Base-by-base conservation (phyloP, 2,113 vertebrate genomes). In the Dissostichus mawsoni region DNA sequence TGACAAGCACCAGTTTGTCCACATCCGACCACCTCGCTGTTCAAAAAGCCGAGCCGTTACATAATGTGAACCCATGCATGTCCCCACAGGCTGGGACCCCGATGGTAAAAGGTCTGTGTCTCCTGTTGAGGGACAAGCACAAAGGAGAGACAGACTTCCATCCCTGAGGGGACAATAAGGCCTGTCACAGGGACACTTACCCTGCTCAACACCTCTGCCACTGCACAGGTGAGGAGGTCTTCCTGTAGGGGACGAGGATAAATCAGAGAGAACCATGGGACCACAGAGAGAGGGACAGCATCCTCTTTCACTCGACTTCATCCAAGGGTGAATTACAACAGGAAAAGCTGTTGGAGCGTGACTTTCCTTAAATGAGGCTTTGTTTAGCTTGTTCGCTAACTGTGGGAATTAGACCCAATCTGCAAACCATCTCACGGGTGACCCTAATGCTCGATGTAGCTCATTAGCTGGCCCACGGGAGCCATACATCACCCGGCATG, bases 131-230 rank as follows among this genome's bases (percentile, higher is more conserved):
- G 71, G 83, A 81, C 62, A 33, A 25, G 48, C 80, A 91, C 84
- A 92, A 90, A 92, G 53, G 80, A 17, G 57, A 56, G 13, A 64
- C 59, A 53, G 67, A 83, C 82, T 29, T 78, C 79, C 79, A 74
- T 65, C 83, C 88, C 84, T 76, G 56, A 73, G 74, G 68, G 76
- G 68, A 92, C 90, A 94, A 94, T 90, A 57, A 72, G 17, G 56
- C 33, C 84, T 89, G 87, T 90, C 85, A 90, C 51, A 66, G 9
- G 44, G 70, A 65, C 89, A 88, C 91, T 92, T 85, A 81, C 45
- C 59, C 65, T 83, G 59, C 18, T 87, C 87, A 91, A 83, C 90
- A 83, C 89, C 74, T 81, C 74, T 45, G 73, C 55, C 51, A 20
- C 36, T 2, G 78, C 55, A 88, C 85, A 83, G 80, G 81, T 85